Percentiles rank a stretch among this genome's conserved stretches.
Conservation (phyloP, 2,113 vertebrate genomes). For the Fulica atra region DNA sequence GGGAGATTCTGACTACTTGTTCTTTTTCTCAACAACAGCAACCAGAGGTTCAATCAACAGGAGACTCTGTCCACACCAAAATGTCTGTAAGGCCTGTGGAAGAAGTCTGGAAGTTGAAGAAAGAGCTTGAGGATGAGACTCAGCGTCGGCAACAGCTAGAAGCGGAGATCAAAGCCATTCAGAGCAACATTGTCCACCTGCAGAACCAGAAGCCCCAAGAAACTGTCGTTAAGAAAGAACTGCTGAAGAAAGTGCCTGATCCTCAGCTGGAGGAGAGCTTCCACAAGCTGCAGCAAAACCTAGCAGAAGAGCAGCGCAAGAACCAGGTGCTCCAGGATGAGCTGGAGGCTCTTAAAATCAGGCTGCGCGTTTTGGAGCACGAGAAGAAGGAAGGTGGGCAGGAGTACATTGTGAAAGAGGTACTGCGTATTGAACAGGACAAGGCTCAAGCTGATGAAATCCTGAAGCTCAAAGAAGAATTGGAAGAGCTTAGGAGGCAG, state of each 20-base stretch:
- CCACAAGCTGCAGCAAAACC: slow-evolving; percentile 85
- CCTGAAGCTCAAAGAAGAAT: slow-evolving; percentile 85
- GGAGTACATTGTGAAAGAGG: slow-evolving; percentile 94
- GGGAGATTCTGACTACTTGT: rapidly evolving
- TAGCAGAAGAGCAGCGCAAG: slow-evolving; percentile 87
- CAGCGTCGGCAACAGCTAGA: slow-evolving; percentile 90
- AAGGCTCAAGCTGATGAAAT: slow-evolving; percentile 88
- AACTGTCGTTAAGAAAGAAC: slow-evolving; percentile 87
- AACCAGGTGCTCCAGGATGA: slow-evolving; percentile 88
- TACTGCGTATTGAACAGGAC: slow-evolving; percentile 92
- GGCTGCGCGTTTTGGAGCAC: slow-evolving; percentile 81
- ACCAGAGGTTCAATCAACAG: slow-evolving; percentile 75
- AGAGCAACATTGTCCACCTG: slow-evolving; percentile 86
- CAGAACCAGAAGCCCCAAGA: slow-evolving; percentile 90
- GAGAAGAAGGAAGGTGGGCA: slow-evolving; percentile 88
- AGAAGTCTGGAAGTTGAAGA: slow-evolving; percentile 88
- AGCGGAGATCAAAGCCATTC: slow-evolving; percentile 84
- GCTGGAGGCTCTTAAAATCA: slow-evolving; percentile 81
- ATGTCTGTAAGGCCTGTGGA: slow-evolving; percentile 61
- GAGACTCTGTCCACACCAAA: slow-evolving; percentile 70
- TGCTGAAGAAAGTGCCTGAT: slow-evolving; percentile 91
- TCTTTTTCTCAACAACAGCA: slow-evolving; percentile 77
- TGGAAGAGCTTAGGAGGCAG: slow-evolving; percentile 87
- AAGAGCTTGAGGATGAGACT: slow-evolving; percentile 88
- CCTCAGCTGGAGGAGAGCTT: slow-evolving; percentile 89